A percentile compares a stretch with the other conserved stretches of the same genome.
These are phyloP conservation scores for Lordiphosa stackelbergi DNA, from an alignment of 1,140 invertebrate species.

Conservation along the genomic window DNA sequence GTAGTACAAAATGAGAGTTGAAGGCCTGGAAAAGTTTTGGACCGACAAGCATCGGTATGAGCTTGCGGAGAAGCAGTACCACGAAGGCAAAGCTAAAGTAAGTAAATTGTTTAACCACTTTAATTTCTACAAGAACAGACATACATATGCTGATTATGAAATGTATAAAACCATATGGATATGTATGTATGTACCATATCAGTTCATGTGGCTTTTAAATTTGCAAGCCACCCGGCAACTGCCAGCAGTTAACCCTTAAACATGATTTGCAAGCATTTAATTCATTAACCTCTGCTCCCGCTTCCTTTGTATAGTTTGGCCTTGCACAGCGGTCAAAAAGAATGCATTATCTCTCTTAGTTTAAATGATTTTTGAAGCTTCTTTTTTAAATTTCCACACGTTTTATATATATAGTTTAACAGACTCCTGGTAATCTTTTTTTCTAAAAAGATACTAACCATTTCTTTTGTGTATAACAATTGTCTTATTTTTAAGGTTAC, in stretches of 20 bases:
- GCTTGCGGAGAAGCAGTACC: constrained; percentile 79
- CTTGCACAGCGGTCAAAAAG: too few relatives aligned
- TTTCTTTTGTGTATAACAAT: constrained; percentile 4
- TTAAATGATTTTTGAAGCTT: too few relatives aligned
- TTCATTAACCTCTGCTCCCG: too few relatives aligned
- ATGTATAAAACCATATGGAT: background rate
- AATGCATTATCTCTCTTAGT: too few relatives aligned
- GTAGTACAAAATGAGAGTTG: constrained; percentile 28
- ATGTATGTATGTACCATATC: background rate
- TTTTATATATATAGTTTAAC: too few relatives aligned
- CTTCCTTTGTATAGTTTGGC: too few relatives aligned
- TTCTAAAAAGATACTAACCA: constrained; percentile 11
- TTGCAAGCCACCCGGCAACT: background rate
- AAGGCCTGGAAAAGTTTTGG: constrained; percentile 78
- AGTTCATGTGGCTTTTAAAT: constrained; percentile 21
- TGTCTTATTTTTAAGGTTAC: constrained; percentile 52
- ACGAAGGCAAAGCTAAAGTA: constrained; percentile 67
- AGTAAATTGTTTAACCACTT: background rate
- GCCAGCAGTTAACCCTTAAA: too few relatives aligned
- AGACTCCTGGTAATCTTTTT: background rate
- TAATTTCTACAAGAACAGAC: too few relatives aligned
- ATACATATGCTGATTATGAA: background rate
- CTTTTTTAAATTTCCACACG: too few relatives aligned
- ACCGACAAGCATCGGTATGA: constrained; percentile 79
- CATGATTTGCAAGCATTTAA: too few relatives aligned